Conservation (phyloP, 2,113 vertebrate species). For the Aegithalos caudatus region DNA sequence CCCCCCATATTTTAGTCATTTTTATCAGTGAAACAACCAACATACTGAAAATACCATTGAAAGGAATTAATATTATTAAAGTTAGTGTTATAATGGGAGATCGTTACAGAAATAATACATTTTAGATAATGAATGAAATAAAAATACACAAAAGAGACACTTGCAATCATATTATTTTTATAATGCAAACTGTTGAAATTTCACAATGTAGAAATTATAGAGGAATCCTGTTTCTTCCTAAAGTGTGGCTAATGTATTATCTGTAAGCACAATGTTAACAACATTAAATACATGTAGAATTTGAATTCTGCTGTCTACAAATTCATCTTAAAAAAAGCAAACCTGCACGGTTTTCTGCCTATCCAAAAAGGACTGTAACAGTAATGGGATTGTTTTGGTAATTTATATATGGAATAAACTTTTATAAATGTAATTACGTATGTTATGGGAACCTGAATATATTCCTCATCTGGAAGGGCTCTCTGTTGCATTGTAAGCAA, state of each 20-base stretch:
- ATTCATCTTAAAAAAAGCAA: not conserved
- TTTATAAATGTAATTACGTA: not conserved
- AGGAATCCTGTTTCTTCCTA: not conserved
- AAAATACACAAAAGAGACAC: not conserved
- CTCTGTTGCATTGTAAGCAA: not conserved
- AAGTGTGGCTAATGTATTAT: not conserved
- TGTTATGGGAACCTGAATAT: not conserved
- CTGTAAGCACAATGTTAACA: not conserved
- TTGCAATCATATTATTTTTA: not conserved
- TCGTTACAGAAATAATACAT: not conserved
- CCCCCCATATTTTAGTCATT: rapidly evolving
- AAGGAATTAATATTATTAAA: not conserved
- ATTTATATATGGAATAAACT: not conserved
- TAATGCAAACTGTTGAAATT: not conserved
- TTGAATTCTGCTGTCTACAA: not conserved
- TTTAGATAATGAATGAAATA: not conserved
- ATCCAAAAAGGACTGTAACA: not conserved
- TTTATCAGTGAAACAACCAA: not conserved
- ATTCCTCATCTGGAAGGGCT: not conserved
- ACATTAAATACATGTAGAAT: not conserved
- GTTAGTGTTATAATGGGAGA: not conserved
- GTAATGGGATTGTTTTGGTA: not conserved
- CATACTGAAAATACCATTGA: not conserved
- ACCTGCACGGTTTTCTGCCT: not conserved
- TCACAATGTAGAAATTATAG: not conserved